These are phyloP conservation scores for Lepidocyrtoides sp. DNA, from an alignment of 2,888 invertebrate genomes.

Conservation along the genomic window DNA sequence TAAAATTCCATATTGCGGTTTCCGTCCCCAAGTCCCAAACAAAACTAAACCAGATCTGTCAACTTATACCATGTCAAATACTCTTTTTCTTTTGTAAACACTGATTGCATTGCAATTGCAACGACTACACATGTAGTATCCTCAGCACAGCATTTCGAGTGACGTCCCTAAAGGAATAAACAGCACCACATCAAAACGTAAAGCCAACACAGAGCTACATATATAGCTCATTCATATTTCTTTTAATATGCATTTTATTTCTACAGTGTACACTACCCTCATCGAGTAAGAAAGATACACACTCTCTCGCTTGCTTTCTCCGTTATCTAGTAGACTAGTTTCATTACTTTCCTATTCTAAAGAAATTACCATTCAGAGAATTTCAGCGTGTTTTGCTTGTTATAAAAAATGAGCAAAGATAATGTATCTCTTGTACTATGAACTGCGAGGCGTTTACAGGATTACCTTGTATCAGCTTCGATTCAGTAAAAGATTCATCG, in stretches of 20 bases:
- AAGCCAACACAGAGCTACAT: too few species aligned
- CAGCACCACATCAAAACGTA: neutral
- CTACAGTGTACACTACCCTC: neutral
- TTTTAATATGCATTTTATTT: too few species aligned
- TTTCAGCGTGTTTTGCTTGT: neutral
- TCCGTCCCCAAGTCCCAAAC: neutral
- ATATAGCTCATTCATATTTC: too few species aligned
- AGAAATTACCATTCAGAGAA: neutral
- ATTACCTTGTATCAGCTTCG: constrained; percentile 22
- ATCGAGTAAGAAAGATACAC: neutral
- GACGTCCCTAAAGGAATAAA: neutral
- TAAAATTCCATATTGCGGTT: neutral
- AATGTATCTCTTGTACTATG: neutral
- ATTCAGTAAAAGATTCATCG: constrained; percentile 1
- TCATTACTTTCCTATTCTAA: neutral
- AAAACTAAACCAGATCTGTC: constrained; percentile 40
- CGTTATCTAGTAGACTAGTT: too few species aligned
- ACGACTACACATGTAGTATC: too few species aligned
- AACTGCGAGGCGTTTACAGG: neutral
- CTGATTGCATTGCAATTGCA: too few species aligned
- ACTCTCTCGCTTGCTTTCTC: neutral
- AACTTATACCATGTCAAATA: constrained; percentile 33
- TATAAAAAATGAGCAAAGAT: neutral
- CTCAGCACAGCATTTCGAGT: too few species aligned
- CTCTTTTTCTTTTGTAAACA: constrained; percentile 6